Percentiles rank a stretch among this genome's conserved stretches.
phyloP scores from a whole-genome alignment of 1,140 invertebrate species.

The Bombus turneri region DNA sequence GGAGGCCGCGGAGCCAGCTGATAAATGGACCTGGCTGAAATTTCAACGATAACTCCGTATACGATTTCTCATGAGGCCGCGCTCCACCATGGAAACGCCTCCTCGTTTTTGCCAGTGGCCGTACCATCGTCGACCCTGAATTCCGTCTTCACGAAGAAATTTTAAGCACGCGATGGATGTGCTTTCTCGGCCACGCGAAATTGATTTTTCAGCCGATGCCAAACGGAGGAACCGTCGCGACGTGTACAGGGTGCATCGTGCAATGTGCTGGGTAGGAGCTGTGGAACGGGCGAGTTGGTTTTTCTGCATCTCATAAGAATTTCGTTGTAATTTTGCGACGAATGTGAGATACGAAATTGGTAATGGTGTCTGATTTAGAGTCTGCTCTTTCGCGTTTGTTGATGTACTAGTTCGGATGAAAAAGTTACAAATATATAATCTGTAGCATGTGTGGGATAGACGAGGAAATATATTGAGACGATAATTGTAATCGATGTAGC shows the following conservation, averaged over 20 bases:
- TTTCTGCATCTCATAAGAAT: not conserved
- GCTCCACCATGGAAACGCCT: slow-evolving; percentile 43
- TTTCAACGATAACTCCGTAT: slow-evolving; percentile 70
- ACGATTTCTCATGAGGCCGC: slow-evolving; percentile 61
- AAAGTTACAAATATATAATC: not conserved
- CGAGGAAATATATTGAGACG: not conserved
- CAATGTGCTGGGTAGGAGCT: no score
- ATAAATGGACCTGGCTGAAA: slow-evolving; percentile 70
- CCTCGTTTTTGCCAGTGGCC: slow-evolving; percentile 39
- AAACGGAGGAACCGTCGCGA: not conserved
- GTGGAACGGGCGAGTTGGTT: not conserved
- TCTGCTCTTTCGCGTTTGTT: not conserved
- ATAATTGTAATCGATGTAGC: not conserved
- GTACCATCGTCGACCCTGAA: slow-evolving; percentile 33
- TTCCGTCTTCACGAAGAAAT: slow-evolving; percentile 49
- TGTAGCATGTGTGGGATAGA: not conserved
- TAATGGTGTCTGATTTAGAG: not conserved
- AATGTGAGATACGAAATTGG: not conserved
- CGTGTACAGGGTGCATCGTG: not conserved
- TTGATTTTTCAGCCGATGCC: slow-evolving; percentile 38
- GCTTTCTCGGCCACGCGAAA: slow-evolving; percentile 10
- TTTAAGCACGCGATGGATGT: slow-evolving; percentile 27
- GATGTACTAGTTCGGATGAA: no score
- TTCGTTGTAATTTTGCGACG: not conserved
- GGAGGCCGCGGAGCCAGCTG: slow-evolving; percentile 58